phyloP scores from a whole-genome alignment of 2,888 invertebrate species.

The Tipula helvola region DNA sequence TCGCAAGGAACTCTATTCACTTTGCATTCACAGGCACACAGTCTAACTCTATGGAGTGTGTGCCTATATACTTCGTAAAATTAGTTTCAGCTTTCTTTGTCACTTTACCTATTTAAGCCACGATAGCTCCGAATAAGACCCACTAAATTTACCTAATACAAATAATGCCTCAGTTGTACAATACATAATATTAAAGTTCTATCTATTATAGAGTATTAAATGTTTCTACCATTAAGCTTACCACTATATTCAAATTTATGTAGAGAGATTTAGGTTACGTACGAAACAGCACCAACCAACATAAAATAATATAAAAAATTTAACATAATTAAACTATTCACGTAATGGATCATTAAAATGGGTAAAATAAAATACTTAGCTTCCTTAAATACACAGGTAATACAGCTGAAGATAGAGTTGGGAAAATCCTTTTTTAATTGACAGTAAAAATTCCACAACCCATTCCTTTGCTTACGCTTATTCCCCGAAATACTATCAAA shows the following conservation, averaged over 20 bases:
- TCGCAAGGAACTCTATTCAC: too few species aligned
- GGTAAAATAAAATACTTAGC: neutral
- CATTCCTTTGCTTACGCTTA: neutral
- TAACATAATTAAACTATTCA: neutral
- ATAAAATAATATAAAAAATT: neutral
- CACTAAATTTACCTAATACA: too few species aligned
- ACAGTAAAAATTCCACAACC: neutral
- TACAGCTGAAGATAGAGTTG: neutral
- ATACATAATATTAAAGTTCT: too few species aligned
- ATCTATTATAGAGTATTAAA: too few species aligned
- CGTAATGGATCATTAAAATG: neutral
- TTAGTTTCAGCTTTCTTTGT: too few species aligned
- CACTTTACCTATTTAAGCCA: too few species aligned
- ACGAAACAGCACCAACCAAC: neutral
- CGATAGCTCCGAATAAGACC: too few species aligned
- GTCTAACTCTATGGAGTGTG: too few species aligned
- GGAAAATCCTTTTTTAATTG: neutral
- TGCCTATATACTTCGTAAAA: too few species aligned
- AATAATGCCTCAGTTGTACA: too few species aligned
- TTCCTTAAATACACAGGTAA: neutral
- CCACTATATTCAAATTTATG: neutral
- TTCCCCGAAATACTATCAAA: neutral
- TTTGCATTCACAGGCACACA: too few species aligned
- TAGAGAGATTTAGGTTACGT: neutral
- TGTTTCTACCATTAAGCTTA: too few species aligned